Percentiles rank a stretch among this genome's conserved stretches.
These are phyloP conservation scores for Ctenopoma kingsleyae DNA, from an alignment of 2,797 vertebrate genomes.

Conservation along the genomic window DNA sequence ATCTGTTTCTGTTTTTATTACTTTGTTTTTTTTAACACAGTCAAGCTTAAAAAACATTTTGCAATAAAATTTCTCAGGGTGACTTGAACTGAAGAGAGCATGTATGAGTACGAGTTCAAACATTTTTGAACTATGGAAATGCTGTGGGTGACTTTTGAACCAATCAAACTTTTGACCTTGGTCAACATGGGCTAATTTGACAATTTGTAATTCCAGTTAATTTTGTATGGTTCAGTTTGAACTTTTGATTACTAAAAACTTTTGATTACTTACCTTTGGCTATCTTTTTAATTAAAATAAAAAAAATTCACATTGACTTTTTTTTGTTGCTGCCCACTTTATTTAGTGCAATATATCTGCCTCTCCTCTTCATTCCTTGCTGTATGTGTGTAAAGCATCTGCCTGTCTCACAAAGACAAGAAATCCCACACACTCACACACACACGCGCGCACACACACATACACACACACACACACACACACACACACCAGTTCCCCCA, in stretches of 20 bases:
- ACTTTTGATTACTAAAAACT: not conserved
- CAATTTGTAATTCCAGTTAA: too few species aligned
- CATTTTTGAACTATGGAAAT: too few species aligned
- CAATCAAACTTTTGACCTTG: not conserved
- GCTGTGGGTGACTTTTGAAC: not conserved
- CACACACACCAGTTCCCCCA: slow-evolving; percentile 48
- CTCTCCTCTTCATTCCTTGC: not conserved
- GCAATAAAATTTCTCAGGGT: not conserved
- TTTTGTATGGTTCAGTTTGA: too few species aligned
- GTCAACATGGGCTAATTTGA: too few species aligned
- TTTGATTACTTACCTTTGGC: too few species aligned
- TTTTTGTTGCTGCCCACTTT: too few species aligned
- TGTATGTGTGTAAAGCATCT: slow-evolving; percentile 37
- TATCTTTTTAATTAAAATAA: not conserved
- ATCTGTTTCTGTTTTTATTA: too few species aligned
- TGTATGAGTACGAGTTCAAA: not conserved
- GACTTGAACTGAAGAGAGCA: not conserved
- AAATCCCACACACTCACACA: slow-evolving; percentile 26
- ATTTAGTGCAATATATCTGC: not conserved
- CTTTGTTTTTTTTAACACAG: too few species aligned
- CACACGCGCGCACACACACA: slow-evolving; percentile 22
- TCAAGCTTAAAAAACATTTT: too few species aligned
- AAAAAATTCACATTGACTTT: too few species aligned
- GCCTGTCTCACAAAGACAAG: slow-evolving; percentile 42
- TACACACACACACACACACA: slow-evolving; percentile 20